Percentiles rank a stretch among this genome's conserved stretches.
Evolutionary conservation across 2,113 vertebrate genomes (phyloP).

Genomic region (Etheostoma cragini): DNA sequence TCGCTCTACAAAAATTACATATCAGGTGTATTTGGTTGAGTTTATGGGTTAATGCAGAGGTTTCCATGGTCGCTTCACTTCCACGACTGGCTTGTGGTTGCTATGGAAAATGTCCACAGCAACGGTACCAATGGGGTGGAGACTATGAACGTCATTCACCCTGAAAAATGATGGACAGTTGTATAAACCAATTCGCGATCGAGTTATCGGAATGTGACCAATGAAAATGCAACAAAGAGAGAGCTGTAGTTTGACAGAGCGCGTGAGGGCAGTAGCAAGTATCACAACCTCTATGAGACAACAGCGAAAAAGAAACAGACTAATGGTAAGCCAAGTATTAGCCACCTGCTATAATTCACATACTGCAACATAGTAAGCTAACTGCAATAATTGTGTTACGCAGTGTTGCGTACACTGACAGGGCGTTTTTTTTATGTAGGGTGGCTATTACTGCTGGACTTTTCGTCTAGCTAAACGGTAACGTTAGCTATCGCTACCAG

Average conservation of each 20-base stretch:
- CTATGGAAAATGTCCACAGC: conserved; percentile 77
- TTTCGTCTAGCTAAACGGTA: conserved; percentile 5
- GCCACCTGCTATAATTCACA: neutral
- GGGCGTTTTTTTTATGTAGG: neutral
- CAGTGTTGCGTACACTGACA: neutral
- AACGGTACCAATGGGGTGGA: conserved; percentile 49
- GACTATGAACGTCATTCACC: fast-evolving
- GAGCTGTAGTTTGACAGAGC: conserved; percentile 55
- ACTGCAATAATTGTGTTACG: neutral
- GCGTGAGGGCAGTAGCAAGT: conserved; percentile 29
- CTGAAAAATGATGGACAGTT: conserved; percentile 46
- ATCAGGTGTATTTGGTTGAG: neutral
- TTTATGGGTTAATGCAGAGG: too few species aligned
- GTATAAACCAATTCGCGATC: conserved; percentile 39
- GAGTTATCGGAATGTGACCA: conserved; percentile 10
- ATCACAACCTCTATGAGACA: conserved; percentile 3
- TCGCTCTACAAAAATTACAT: too few species aligned
- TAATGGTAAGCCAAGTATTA: conserved; percentile 64
- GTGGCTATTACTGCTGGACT: neutral
- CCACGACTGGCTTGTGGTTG: conserved; percentile 70
- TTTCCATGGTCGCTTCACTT: neutral
- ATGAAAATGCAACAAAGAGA: conserved; percentile 45
- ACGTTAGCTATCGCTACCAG: conserved; percentile 48
- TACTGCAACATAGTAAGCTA: neutral
- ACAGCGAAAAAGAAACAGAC: conserved; percentile 32